phyloP scores from a whole-genome alignment of 2,888 invertebrate genomes.

The Bugulina stolonifera region DNA sequence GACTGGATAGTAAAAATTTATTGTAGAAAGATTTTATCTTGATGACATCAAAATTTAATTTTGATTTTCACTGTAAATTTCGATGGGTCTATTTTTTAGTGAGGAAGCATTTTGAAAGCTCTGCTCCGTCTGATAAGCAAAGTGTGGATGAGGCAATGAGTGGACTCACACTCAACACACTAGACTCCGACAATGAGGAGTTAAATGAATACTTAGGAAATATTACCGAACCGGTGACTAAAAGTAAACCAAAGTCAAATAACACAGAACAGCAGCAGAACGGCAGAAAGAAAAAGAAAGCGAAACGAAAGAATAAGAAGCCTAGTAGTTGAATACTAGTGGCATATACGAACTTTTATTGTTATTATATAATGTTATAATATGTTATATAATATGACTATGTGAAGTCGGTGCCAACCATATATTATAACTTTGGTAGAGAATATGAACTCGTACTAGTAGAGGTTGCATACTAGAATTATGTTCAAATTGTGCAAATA shows the following conservation, averaged over 20 bases:
- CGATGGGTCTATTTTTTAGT: not conserved
- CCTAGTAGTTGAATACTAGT: not conserved
- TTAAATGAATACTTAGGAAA: slow-evolving; percentile 13
- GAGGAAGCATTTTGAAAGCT: not conserved
- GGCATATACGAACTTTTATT: too few species aligned
- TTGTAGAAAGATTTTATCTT: too few species aligned
- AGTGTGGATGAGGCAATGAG: slow-evolving; percentile 19
- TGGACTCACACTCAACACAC: slow-evolving; percentile 1
- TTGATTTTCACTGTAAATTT: too few species aligned
- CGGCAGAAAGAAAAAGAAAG: slow-evolving; percentile 6
- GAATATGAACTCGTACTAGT: too few species aligned
- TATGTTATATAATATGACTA: too few species aligned
- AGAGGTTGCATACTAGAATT: too few species aligned
- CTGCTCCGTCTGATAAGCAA: not conserved
- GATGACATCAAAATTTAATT: too few species aligned
- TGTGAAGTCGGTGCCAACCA: too few species aligned
- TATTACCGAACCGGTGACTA: not conserved
- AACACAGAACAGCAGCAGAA: not conserved
- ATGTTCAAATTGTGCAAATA: too few species aligned
- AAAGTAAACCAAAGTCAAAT: not conserved
- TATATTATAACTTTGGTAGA: too few species aligned
- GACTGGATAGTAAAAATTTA: too few species aligned
- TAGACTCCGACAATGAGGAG: slow-evolving; percentile 11
- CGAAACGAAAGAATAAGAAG: slow-evolving; percentile 13
- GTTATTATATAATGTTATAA: too few species aligned